Percentiles rank a stretch among this genome's conserved stretches.
Conservation (phyloP, 2,113 vertebrate species). For the Podarcis muralis region DNA sequence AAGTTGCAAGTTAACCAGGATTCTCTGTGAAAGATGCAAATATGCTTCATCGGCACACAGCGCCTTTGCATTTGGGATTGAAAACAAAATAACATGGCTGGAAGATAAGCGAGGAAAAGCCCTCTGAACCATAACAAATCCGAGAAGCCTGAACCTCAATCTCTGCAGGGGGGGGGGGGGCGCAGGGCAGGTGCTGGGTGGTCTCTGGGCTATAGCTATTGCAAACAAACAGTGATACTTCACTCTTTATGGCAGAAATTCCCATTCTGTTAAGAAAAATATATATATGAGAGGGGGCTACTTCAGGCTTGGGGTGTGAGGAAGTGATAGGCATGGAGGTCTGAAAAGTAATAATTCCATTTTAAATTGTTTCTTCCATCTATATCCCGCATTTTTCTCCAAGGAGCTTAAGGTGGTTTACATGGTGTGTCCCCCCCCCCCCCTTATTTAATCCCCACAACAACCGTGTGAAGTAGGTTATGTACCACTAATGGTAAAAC, state of each 20-base stretch:
- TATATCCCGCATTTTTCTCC: too few relatives aligned
- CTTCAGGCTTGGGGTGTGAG: background rate
- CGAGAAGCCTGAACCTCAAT: background rate
- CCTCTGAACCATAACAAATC: background rate
- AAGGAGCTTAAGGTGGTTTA: too few relatives aligned
- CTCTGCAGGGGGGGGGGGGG: background rate
- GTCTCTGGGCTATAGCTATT: background rate
- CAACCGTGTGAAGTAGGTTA: too few relatives aligned
- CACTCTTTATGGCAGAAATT: background rate
- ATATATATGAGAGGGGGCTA: background rate
- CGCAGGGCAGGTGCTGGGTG: constrained; percentile 10
- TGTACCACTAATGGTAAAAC: background rate
- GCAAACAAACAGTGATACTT: background rate
- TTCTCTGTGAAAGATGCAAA: constrained; percentile 49
- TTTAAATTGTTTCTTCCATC: background rate
- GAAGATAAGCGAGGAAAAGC: constrained; percentile 22
- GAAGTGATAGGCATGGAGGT: fast-evolving
- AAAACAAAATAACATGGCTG: constrained; percentile 52
- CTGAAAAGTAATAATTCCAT: background rate
- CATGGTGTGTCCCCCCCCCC: too few relatives aligned
- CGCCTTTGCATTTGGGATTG: constrained; percentile 37
- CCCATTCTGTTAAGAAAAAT: fast-evolving
- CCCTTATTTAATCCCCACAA: too few relatives aligned
- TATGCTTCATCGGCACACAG: constrained; percentile 7
- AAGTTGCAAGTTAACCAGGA: constrained; percentile 43